phyloP scores from a whole-genome alignment of 2,113 vertebrate species.

The Tragelaphus scriptus region DNA sequence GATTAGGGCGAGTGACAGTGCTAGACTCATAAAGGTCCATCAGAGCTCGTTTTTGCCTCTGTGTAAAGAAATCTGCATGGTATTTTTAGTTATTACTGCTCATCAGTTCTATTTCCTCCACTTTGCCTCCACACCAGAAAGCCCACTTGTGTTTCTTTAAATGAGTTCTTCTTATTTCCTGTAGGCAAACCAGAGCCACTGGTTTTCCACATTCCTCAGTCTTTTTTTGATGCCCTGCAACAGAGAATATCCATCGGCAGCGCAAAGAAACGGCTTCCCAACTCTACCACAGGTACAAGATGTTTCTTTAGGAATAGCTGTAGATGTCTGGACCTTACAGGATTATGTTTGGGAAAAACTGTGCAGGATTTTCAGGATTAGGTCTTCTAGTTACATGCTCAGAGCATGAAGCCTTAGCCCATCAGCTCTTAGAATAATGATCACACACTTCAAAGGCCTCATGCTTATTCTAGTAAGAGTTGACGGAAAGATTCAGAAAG shows the following conservation, averaged over 20 bases:
- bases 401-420: background rate
- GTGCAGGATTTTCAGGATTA: background rate
- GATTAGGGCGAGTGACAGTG: background rate
- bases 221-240: slow-evolving; percentile 92
- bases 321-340: background rate
- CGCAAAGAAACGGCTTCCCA: slow-evolving; percentile 92
- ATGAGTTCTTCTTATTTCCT: background rate
- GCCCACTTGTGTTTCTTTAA: background rate
- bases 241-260: slow-evolving; percentile 91
- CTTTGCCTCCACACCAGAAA: background rate
- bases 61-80: background rate
- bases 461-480: background rate
- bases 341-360: background rate
- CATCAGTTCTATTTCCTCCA: background rate
- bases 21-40: background rate
- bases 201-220: slow-evolving; percentile 92
- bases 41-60: background rate
- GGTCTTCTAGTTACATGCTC: background rate
- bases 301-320: background rate
- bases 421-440: background rate
- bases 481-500: background rate
- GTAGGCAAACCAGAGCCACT: slow-evolving; percentile 90
- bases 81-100: background rate
- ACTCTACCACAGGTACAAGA: slow-evolving; percentile 87
- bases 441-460: background rate